Evolutionary conservation across 2,888 invertebrate species (phyloP), one percentile per base, ranked within the genome.

Genomic region (Epinotia brunnichana): DNA sequence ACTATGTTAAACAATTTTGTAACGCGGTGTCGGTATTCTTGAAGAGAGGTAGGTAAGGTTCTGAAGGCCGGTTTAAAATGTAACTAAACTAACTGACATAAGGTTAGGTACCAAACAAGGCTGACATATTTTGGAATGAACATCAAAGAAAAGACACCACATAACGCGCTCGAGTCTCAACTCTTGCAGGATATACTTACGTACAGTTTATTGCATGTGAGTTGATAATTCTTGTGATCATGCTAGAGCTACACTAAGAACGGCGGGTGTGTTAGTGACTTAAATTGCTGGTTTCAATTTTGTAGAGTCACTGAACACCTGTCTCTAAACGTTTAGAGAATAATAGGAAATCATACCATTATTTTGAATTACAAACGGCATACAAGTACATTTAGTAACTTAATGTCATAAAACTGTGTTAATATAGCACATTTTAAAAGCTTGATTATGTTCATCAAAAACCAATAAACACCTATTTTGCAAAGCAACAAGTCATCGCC

Each of bases 401-500:
- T 24, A 19, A 17, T 9, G 51, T 29, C 17, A 53, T 15, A 19
- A 17, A 66, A 56, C 24, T 39, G 29, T 19, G 9, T 64, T 39
- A 19, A 53, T 64, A 53, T 7, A 54, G n/a, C 41, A 66, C 21
- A 24, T 56, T 41, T 41, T 2, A 39, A 21, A 54, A 66, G 21
- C 66, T 56, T 56, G 54, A 66, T 56, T 21, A 56, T 66, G 66
- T 66, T 66, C 66, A 66, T 66, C 54, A 66, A 56, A 54, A 60
- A 66, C 44, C 19, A 44, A 60, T 60, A 67, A 61, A 48, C 61
- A 39, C 35, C 48, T 39, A 51, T 72, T 72, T 67, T 24, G 72
- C 72, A 62, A 67, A 72, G 19, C 44, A 62, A 61, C 69, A 41
- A 74, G 74, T 74, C 64, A 74, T 70, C 64, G 54, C n/a, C 29